Percentiles rank a stretch among this genome's conserved stretches.
phyloP scores from a whole-genome alignment of 1,140 invertebrate genomes.

The Nilaparvata lugens region DNA sequence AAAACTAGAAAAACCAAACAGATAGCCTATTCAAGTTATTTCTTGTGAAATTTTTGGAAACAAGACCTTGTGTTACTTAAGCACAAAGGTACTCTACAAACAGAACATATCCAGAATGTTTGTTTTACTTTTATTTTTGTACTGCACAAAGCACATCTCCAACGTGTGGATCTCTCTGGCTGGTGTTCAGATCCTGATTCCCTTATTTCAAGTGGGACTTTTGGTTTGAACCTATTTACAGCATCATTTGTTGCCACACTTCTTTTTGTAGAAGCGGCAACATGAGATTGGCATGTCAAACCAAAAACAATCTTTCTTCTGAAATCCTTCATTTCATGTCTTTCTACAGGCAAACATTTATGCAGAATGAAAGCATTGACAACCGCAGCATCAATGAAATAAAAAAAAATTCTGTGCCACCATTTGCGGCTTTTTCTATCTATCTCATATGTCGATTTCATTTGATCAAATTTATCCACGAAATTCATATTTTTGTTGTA shows the following conservation, averaged over 20 bases:
- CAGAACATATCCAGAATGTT: neutral
- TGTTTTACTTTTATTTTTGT: slow-evolving; percentile 16
- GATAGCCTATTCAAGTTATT: too few species aligned
- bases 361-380: slow-evolving; percentile 30
- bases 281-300: too few species aligned
- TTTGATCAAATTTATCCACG: slow-evolving; percentile 33
- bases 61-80: neutral
- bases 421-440: slow-evolving; percentile 33
- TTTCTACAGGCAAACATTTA: slow-evolving; percentile 1
- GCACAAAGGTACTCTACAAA: slow-evolving; percentile 11
- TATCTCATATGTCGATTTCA: slow-evolving; percentile 30
- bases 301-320: slow-evolving; percentile 1
- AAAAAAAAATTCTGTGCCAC: slow-evolving; percentile 34
- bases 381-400: slow-evolving; percentile 28
- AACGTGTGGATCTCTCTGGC: too few species aligned
- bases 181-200: slow-evolving; percentile 10
- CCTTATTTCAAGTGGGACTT: slow-evolving; percentile 13
- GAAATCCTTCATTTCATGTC: neutral
- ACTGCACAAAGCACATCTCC: slow-evolving; percentile 22
- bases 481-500: slow-evolving; percentile 39
- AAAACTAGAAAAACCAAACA: too few species aligned
- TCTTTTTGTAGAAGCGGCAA: too few species aligned
- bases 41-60: slow-evolving; percentile 13
- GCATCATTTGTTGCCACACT: slow-evolving; percentile 4
- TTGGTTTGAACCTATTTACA: neutral